These are phyloP conservation scores for Circus cinereus DNA, from an alignment of 2,797 vertebrate species.

Conservation along the genomic window DNA sequence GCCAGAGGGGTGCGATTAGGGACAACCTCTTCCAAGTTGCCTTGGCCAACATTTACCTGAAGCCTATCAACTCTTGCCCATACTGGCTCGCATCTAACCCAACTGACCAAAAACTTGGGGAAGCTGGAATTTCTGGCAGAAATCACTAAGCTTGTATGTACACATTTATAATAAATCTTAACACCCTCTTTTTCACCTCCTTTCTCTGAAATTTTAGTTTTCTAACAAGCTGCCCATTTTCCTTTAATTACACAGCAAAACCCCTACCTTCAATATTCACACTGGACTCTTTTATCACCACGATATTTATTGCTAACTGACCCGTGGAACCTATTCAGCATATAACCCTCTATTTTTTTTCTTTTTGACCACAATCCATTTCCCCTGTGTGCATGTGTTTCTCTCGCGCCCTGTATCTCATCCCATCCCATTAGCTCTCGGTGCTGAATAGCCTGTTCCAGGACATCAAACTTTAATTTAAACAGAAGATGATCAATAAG, in stretches of 20 bases:
- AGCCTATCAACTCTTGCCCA: background rate
- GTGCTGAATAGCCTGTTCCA: constrained; percentile 75
- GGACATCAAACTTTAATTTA: constrained; percentile 82
- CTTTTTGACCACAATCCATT: constrained; percentile 73
- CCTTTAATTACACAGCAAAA: background rate
- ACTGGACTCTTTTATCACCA: constrained; percentile 47
- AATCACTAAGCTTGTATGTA: background rate
- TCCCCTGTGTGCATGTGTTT: constrained; percentile 57
- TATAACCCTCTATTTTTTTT: constrained; percentile 24
- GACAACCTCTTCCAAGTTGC: background rate
- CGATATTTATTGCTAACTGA: constrained; percentile 66
- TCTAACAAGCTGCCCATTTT: background rate
- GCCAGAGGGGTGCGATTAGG: background rate
- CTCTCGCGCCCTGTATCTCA: constrained; percentile 58
- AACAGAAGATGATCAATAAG: constrained; percentile 81
- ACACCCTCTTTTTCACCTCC: background rate
- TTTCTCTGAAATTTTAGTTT: constrained; percentile 2
- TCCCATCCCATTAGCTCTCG: constrained; percentile 74
- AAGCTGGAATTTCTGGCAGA: background rate
- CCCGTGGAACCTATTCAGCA: constrained; percentile 42
- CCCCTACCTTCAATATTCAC: background rate
- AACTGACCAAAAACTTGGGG: background rate
- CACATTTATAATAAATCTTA: background rate
- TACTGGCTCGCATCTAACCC: background rate
- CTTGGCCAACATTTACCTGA: background rate